phyloP scores from a whole-genome alignment of 2,888 invertebrate species.

The Rhingia rostrata region DNA sequence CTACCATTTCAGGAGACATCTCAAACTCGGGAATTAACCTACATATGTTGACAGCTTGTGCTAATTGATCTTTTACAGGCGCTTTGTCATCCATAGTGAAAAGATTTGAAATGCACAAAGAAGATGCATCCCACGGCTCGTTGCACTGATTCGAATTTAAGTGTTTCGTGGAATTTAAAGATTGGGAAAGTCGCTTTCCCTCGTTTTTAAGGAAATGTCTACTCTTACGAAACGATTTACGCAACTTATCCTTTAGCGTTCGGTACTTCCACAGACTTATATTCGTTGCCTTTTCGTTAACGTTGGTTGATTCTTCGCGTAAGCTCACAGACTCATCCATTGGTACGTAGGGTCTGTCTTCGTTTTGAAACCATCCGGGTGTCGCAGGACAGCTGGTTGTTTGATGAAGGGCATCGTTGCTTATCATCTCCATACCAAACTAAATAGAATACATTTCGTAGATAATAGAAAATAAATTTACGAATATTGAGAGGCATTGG shows the following conservation, averaged over 20 bases:
- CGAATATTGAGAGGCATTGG: background rate
- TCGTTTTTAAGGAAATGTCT: constrained; percentile 78
- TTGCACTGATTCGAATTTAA: constrained; percentile 16
- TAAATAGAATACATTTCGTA: constrained; percentile 54
- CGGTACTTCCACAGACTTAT: constrained; percentile 78
- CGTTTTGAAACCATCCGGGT: constrained; percentile 54
- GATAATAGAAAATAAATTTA: constrained; percentile 39
- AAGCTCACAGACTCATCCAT: constrained; percentile 59
- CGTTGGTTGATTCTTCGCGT: constrained; percentile 26
- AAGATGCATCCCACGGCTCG: constrained; percentile 75
- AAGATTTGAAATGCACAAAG: constrained; percentile 78
- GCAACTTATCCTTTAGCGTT: constrained; percentile 79
- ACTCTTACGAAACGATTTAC: constrained; percentile 80
- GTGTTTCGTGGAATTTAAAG: constrained; percentile 68
- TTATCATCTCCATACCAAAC: constrained; percentile 51
- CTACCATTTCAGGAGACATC: constrained; percentile 83
- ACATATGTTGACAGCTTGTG: constrained; percentile 83
- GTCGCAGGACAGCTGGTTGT: constrained; percentile 65
- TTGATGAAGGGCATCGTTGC: constrained; percentile 53
- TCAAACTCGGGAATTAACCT: constrained; percentile 83
- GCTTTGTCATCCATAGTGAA: constrained; percentile 77
- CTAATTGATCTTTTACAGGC: constrained; percentile 81
- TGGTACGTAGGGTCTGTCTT: constrained; percentile 19
- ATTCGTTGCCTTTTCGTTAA: constrained; percentile 25
- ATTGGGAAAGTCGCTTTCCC: constrained; percentile 77